Percentiles rank a stretch among this genome's conserved stretches.
These are phyloP conservation scores for Isichthys henryi DNA, from an alignment of 2,113 vertebrate genomes.

Conservation along the genomic window DNA sequence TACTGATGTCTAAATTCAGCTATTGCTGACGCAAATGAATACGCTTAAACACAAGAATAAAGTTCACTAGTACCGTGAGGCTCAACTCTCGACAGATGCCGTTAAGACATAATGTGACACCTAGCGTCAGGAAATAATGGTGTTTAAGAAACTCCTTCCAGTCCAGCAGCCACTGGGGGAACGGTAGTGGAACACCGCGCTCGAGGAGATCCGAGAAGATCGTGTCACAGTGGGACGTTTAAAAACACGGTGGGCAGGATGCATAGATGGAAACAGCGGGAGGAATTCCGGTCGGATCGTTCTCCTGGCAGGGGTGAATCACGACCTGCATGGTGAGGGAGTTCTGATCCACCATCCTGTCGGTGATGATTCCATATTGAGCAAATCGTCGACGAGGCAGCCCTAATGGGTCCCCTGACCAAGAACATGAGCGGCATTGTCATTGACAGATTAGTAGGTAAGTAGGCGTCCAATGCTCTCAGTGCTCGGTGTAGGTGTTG, in stretches of 20 bases:
- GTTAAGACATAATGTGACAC: background rate
- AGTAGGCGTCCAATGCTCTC: background rate
- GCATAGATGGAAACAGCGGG: background rate
- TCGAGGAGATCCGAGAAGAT: background rate
- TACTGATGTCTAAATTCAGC: background rate
- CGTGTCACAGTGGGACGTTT: background rate
- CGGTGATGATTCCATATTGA: background rate
- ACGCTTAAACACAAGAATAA: background rate
- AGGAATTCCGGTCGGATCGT: background rate
- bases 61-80: background rate
- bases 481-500: background rate
- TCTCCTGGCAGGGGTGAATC: background rate
- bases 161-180: background rate
- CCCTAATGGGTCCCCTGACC: background rate
- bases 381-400: background rate
- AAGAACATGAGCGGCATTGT: background rate
- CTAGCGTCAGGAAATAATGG: background rate
- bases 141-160: background rate
- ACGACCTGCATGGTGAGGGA: background rate
- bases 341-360: background rate
- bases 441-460: background rate
- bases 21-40: background rate
- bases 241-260: background rate
- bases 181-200: background rate
- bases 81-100: background rate